A percentile compares a stretch with the other conserved stretches of the same genome.
Conservation (phyloP, 2,888 invertebrate species). For the Horisme vitalbata region DNA sequence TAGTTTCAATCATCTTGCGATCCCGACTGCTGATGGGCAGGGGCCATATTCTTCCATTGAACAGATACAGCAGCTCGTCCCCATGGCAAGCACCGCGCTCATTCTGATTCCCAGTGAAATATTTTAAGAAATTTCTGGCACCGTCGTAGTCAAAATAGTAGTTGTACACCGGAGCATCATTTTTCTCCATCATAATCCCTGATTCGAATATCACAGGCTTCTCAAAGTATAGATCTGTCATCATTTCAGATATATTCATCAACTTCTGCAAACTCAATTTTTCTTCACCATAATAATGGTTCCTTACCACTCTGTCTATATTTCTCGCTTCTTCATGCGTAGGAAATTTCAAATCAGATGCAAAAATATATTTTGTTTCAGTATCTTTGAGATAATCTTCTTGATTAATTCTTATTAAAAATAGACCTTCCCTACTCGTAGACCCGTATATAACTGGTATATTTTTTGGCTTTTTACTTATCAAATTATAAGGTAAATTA, state of each 20-base stretch:
- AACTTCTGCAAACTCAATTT: slow-evolving; percentile 59
- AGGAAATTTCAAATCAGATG: slow-evolving; percentile 63
- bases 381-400: slow-evolving; percentile 47
- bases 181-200: slow-evolving; percentile 41
- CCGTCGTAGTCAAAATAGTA: slow-evolving; percentile 67
- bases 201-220: slow-evolving; percentile 62
- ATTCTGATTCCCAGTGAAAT: slow-evolving; percentile 44
- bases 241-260: slow-evolving; percentile 59
- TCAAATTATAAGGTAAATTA: slow-evolving; percentile 65
- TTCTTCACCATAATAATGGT: slow-evolving; percentile 73
- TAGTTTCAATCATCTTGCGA: slow-evolving; percentile 51
- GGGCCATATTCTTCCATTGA: slow-evolving; percentile 55
- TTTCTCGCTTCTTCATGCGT: slow-evolving; percentile 52
- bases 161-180: slow-evolving; percentile 55
- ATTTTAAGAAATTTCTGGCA: slow-evolving; percentile 60
- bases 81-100: slow-evolving; percentile 61
- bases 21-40: slow-evolving; percentile 53
- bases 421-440: slow-evolving; percentile 64
- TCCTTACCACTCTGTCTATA: slow-evolving; percentile 50
- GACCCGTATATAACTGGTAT: slow-evolving; percentile 59
- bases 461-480: slow-evolving; percentile 49
- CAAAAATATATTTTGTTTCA: slow-evolving; percentile 60
- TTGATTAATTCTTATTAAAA: slow-evolving; percentile 39
- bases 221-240: slow-evolving; percentile 71
- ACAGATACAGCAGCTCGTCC: slow-evolving; percentile 72